Conservation (phyloP, 2,888 invertebrate genomes). For the Aromia moschata region DNA sequence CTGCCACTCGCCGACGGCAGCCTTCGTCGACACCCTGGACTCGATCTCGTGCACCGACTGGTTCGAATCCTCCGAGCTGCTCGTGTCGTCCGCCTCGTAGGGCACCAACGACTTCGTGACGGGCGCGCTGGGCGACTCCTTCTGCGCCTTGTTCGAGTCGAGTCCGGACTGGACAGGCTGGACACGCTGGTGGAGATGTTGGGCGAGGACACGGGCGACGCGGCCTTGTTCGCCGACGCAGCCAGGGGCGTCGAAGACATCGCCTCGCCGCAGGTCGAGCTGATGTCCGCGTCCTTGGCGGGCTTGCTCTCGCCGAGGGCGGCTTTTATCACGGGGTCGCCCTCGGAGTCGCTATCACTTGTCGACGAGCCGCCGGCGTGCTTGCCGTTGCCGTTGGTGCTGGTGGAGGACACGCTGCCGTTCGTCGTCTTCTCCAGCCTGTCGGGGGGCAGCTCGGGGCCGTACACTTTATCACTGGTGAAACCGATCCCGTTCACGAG, state of each 20-base stretch:
- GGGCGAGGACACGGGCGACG: conserved; percentile 31
- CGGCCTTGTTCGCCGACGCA: conserved; percentile 15
- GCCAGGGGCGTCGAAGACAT: conserved; percentile 24
- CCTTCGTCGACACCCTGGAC: conserved; percentile 50
- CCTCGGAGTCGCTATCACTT: conserved; percentile 45
- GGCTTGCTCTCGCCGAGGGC: conserved; percentile 26
- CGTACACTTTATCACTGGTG: conserved; percentile 57
- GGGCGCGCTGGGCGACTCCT: conserved; percentile 1
- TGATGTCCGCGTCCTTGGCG: conserved; percentile 31
- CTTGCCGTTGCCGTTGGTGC: conserved; percentile 41
- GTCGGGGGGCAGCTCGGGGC: conserved; percentile 58
- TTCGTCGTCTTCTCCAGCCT: conserved; percentile 35
- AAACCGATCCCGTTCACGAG: conserved; percentile 51
- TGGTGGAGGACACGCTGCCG: conserved; percentile 35
- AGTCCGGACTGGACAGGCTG: conserved; percentile 45
- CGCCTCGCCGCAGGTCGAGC: conserved; percentile 31
- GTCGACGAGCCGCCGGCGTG: conserved; percentile 22
- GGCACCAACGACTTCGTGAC: conserved; percentile 59
- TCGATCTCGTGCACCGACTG: conserved; percentile 42
- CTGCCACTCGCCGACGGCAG: conserved; percentile 55
- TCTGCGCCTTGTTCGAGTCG: conserved; percentile 24
- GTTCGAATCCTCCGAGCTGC: conserved; percentile 56
- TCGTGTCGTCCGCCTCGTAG: conserved; percentile 61
- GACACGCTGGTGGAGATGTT: conserved; percentile 42
- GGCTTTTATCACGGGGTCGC: conserved; percentile 31